Percentiles rank a stretch among this genome's conserved stretches.
Conservation (phyloP, 2,113 vertebrate species). For the Blennius ocellaris region DNA sequence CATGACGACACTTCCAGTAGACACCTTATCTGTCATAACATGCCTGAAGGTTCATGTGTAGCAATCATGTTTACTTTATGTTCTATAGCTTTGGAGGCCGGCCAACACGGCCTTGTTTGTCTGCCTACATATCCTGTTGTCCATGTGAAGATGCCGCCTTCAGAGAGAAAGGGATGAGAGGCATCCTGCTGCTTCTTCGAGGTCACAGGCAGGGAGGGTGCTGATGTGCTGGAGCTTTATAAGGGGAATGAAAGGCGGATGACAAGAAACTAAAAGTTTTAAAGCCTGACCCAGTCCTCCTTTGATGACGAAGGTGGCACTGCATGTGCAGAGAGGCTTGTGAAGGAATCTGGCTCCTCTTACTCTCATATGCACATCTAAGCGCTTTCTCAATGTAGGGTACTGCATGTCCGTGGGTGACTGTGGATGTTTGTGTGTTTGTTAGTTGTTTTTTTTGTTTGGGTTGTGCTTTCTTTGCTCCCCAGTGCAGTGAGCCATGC, state of each 20-base stretch:
- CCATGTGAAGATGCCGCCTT: slow-evolving; percentile 44
- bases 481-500: slow-evolving; percentile 50
- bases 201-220: slow-evolving; percentile 53
- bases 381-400: slow-evolving; percentile 52
- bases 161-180: slow-evolving; percentile 48
- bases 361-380: slow-evolving; percentile 77
- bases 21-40: slow-evolving; percentile 12
- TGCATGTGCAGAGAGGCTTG: slow-evolving; percentile 56
- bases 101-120: slow-evolving; percentile 11
- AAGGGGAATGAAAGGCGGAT: slow-evolving; percentile 53
- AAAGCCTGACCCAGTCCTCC: slow-evolving; percentile 66
- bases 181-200: slow-evolving; percentile 47
- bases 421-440: slow-evolving; percentile 39
- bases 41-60: slow-evolving; percentile 40
- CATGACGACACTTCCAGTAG: slow-evolving; percentile 19
- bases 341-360: slow-evolving; percentile 66
- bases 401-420: slow-evolving; percentile 1
- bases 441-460: slow-evolving; percentile 48
- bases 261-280: slow-evolving; percentile 61
- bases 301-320: slow-evolving; percentile 65
- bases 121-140: slow-evolving; percentile 24
- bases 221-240: slow-evolving; percentile 51
- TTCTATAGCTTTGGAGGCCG: slow-evolving; percentile 25
- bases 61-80: slow-evolving; percentile 45
- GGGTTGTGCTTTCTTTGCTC: slow-evolving; percentile 50